Base-by-base conservation (phyloP, 1,140 invertebrate species). In the Drosophila ogumai region DNA sequence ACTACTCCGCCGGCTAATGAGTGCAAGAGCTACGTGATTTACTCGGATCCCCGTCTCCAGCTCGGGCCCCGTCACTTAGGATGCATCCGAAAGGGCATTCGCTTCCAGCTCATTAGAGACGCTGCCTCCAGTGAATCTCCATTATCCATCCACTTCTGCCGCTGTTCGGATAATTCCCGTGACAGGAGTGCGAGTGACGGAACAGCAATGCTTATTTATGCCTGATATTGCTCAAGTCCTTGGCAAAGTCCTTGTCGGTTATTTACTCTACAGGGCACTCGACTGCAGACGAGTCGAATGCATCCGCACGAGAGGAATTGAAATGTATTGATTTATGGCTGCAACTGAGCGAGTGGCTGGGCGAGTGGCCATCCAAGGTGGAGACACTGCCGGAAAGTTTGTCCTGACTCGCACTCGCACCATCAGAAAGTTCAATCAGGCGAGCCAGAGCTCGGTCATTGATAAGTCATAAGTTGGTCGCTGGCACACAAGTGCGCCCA, bases 271-370 rank as follows among this genome's bases (percentile, higher is more conserved):
- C 32, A 87, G 80, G 52, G 69, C 75, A 66, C 82, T 76, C 58
- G 22, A 59, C 55, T 66, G 46, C 44, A n/a, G 22, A 38, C 40
- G 56, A 74, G 10, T 63, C 54, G 80, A 77, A 82, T 87, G 84
- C 74, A 79, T 55, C 49, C 59, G 52, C 46, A 58, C 54, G 58
- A 59, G 61, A 82, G 77, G 60, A 88, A 88, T 81, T 80, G 68
- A 88, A 84, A 82, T 85, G 74, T 90, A 88, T 88, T 90, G 84
- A 88, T 88, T 90, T 90, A 84, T 90, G 85, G 67, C 59, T 73
- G 76, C 65, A 78, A 77, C 75, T 55, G 73, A 76, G 38, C 63
- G 66, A 78, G 40, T 54, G 54, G 25, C 47, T 28, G 46, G n/a
- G 6, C 46, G 46, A 49, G 47, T 49, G 47, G 57, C 50, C 41